A percentile compares a stretch with the other conserved stretches of the same genome.
These are phyloP conservation scores for Lucilia cuprina DNA, from an alignment of 1,140 invertebrate species.

Conservation along the genomic window DNA sequence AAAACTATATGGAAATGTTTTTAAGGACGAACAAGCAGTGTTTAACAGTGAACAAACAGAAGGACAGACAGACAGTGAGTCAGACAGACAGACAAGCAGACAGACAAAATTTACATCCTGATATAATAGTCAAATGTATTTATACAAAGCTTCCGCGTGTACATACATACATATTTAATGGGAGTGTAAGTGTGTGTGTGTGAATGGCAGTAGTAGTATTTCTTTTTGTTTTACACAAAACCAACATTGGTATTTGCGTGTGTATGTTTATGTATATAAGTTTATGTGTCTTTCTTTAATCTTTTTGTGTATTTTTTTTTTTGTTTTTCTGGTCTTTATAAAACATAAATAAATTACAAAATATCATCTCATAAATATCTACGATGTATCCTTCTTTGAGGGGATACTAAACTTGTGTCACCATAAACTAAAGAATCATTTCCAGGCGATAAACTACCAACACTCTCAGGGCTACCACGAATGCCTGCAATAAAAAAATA, in stretches of 20 bases:
- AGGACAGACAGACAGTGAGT: no score
- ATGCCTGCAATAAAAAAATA: conserved; percentile 37
- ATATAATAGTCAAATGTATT: background rate
- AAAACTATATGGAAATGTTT: background rate
- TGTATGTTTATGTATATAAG: background rate
- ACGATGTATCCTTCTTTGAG: conserved; percentile 41
- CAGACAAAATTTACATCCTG: no score
- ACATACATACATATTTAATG: background rate
- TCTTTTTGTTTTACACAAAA: background rate
- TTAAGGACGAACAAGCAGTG: no score
- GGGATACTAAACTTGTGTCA: conserved; percentile 42
- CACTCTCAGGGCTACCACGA: conserved; percentile 3
- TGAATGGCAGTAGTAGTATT: background rate
- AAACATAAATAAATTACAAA: conserved; percentile 36
- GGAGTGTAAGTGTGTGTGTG: no score
- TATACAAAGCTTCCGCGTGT: background rate
- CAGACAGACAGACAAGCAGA: no score
- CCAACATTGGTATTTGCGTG: background rate
- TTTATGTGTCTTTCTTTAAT: background rate
- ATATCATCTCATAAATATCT: conserved; percentile 39
- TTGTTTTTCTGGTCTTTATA: background rate
- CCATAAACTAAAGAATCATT: conserved; percentile 46
- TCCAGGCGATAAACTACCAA: conserved; percentile 39
- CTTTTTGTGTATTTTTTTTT: background rate
- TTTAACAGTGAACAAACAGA: background rate